Evolutionary conservation across 2,797 vertebrate species (phyloP), one percentile per base, ranked within the genome.

Genomic region (Trachurus trachurus): DNA sequence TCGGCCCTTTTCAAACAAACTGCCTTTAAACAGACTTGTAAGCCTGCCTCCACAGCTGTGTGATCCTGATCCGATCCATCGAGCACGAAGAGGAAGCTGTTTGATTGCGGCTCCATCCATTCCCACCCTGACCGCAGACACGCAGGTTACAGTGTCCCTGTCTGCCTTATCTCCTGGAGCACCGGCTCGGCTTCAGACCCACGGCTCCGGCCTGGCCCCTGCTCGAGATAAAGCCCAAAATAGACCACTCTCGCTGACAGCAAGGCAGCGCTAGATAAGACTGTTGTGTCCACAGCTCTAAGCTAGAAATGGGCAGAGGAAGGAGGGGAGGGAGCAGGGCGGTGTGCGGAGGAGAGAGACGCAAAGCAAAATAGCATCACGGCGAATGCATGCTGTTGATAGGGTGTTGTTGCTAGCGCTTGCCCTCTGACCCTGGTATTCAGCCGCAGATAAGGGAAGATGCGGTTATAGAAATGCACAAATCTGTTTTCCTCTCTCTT

Each of bases 141-240:
- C 26, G 60, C 90, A 91, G 94, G 92, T 93, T 93, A 92, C 87
- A 66, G 78, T 82, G 84, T 92, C 87, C 89, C 89, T 93, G 93
- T 94, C 93, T 80, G 58, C 86, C 91, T 95, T 96, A 96, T 95
- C 94, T 93, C 76, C 67, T 13, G 39, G 61, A 86, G 90, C 78
- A 84, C 82, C 73, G 19, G 78, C 84, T 88, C 69, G 70, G 80
- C 88, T 89, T 88, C 88, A 89, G 87, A 87, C 87, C 84, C 86
- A 63, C 74, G n/a, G 81, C 89, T 89, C 77, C 12, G 12, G 80
- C 84, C 76, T 62, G 67, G 81, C 88, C 80, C 67, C 75, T 21
- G 82, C 89, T 88, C 72, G 56, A 95, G 95, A 95, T 96, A 95
- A 95, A 93, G 78, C 87, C 90, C 50, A 83, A 94, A 93, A 93